Percentiles rank a stretch among this genome's conserved stretches.
phyloP scores from a whole-genome alignment of 1,140 invertebrate species.

The Drosophila leontia region DNA sequence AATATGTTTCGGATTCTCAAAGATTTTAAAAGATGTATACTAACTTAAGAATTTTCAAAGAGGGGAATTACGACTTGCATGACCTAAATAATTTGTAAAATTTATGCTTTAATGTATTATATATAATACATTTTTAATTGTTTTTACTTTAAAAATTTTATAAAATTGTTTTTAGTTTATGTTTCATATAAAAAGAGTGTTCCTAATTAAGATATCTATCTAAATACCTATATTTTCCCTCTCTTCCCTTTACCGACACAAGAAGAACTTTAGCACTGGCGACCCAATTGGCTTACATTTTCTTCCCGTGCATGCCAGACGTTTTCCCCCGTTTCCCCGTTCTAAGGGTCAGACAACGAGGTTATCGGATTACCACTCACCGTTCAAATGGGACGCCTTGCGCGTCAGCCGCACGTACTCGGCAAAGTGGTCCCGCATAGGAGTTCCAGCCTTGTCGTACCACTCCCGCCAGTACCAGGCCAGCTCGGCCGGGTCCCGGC shows the following conservation, averaged over 20 bases:
- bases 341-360: constrained; percentile 13
- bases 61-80: not conserved
- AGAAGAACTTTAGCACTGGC: not conserved
- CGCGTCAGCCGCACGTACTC: constrained; percentile 92
- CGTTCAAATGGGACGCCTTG: constrained; percentile 91
- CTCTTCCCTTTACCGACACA: not conserved
- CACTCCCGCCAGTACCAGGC: constrained; percentile 91
- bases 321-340: not conserved
- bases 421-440: constrained; percentile 88
- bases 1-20: not conserved
- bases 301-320: not conserved
- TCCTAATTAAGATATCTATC: no score
- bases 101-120: not conserved
- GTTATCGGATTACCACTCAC: constrained; percentile 86
- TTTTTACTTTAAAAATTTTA: not conserved
- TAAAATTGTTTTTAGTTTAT: not conserved
- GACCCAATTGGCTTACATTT: constrained; percentile 9
- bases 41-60: no score
- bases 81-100: not conserved
- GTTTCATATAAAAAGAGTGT: not conserved
- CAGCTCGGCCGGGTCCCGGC: constrained; percentile 90
- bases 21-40: not conserved
- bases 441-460: constrained; percentile 90
- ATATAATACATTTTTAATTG: not conserved
- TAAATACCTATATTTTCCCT: no score